These are phyloP conservation scores for Drosophila arizonae DNA, from an alignment of 1,140 invertebrate species.

Conservation along the genomic window DNA sequence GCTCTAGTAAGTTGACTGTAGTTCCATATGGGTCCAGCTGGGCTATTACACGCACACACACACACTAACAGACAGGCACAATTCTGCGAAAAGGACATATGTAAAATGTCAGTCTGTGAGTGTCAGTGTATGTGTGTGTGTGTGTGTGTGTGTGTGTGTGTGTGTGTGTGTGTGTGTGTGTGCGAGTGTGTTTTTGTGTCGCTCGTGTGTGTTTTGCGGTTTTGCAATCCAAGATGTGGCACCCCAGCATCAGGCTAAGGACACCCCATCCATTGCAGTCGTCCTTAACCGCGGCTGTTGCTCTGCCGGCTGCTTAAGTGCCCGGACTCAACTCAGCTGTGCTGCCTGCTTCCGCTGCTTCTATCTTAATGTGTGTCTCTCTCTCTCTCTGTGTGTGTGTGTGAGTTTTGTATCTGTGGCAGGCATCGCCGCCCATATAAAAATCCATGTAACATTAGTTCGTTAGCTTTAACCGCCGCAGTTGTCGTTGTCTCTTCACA, in stretches of 20 bases:
- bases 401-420: slow-evolving; percentile 28
- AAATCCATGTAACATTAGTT: slow-evolving; percentile 79
- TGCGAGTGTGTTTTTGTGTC: slow-evolving; percentile 16
- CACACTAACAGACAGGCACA: slow-evolving; percentile 20
- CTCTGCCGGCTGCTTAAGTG: slow-evolving; percentile 56
- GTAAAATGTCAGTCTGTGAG: slow-evolving; percentile 60
- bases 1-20: neutral
- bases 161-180: slow-evolving; percentile 6
- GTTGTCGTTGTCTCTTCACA: slow-evolving; percentile 34
- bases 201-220: slow-evolving; percentile 57
- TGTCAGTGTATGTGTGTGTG: neutral
- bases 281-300: slow-evolving; percentile 35
- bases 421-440: slow-evolving; percentile 62
- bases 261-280: neutral
- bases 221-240: slow-evolving; percentile 69
- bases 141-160: slow-evolving; percentile 26
- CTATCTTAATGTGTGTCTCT: slow-evolving; percentile 12
- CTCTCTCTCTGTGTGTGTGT: neutral
- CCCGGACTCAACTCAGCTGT: slow-evolving; percentile 44
- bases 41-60: slow-evolving; percentile 14
- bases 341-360: slow-evolving; percentile 42
- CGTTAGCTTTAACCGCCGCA: slow-evolving; percentile 56
- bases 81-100: slow-evolving; percentile 67
- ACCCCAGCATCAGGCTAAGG: slow-evolving; percentile 11
- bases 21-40: slow-evolving; percentile 14